Conservation (phyloP, 2,888 invertebrate genomes). For the Uropetala carovei region DNA sequence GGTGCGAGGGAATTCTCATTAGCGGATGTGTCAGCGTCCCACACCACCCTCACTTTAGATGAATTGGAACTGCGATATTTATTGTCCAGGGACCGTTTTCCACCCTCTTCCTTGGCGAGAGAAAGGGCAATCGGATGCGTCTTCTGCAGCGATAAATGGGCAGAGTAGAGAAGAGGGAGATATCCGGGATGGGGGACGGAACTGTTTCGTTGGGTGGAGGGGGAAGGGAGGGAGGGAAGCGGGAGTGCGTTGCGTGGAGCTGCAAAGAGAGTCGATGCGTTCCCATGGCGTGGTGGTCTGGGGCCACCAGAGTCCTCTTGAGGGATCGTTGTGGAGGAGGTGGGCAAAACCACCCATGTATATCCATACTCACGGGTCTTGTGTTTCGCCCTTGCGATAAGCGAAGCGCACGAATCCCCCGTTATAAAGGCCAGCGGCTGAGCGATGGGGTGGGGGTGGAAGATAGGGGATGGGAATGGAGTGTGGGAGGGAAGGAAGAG, state of each 20-base stretch:
- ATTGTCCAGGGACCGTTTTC: too few relatives aligned
- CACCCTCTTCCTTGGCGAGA: too few relatives aligned
- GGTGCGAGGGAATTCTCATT: neutral
- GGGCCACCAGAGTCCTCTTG: too few relatives aligned
- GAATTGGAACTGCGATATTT: too few relatives aligned
- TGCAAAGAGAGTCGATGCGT: neutral
- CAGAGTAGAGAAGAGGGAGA: neutral
- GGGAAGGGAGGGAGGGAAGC: slow-evolving; percentile 2
- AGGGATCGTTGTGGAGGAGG: neutral
- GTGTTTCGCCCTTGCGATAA: slow-evolving; percentile 60
- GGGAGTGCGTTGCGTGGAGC: neutral
- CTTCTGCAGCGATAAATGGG: neutral
- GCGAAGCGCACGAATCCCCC: slow-evolving; percentile 57
- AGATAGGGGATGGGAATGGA: neutral
- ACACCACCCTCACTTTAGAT: too few relatives aligned
- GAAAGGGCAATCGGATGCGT: too few relatives aligned
- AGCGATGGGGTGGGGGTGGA: neutral
- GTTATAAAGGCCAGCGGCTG: slow-evolving; percentile 38
- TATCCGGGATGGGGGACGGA: neutral
- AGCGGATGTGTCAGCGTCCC: neutral
- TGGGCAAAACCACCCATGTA: slow-evolving; percentile 49
- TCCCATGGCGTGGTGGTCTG: neutral
- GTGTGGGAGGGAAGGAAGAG: neutral
- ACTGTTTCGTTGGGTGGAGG: too few relatives aligned
- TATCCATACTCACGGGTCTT: slow-evolving; percentile 60